phyloP scores from a whole-genome alignment of 2,888 invertebrate genomes.

The Tetropium fuscum region DNA sequence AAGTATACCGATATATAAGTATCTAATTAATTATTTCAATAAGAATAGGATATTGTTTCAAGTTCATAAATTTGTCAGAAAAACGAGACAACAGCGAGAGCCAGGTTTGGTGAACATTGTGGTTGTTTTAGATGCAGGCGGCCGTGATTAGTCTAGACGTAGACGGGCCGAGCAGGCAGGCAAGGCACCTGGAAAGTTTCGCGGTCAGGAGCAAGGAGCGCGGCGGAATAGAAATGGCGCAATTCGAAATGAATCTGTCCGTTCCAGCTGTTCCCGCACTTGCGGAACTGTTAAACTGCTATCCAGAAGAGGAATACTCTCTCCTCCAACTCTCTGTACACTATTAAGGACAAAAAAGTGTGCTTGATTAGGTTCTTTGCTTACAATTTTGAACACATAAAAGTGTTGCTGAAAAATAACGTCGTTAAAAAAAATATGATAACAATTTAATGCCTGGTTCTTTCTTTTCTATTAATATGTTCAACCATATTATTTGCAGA shows the following conservation, averaged over 20 bases:
- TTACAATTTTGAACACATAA: no score
- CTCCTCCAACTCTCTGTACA: not conserved
- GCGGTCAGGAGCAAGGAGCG: slow-evolving; percentile 64
- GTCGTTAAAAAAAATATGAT: no score
- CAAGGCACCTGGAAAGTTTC: slow-evolving; percentile 60
- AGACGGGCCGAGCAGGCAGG: slow-evolving; percentile 32
- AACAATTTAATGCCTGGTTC: no score
- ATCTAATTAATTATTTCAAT: no score
- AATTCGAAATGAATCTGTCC: slow-evolving; percentile 66
- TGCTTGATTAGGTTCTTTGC: no score
- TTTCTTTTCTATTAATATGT: no score
- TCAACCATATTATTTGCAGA: no score
- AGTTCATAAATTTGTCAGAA: no score
- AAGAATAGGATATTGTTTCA: no score
- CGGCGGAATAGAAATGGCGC: slow-evolving; percentile 58
- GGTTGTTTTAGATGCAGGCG: slow-evolving; percentile 54
- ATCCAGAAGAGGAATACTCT: slow-evolving; percentile 25
- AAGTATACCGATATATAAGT: no score
- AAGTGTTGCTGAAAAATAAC: no score
- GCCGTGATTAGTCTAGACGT: slow-evolving; percentile 61
- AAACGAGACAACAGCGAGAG: not conserved
- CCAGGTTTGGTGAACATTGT: slow-evolving; percentile 33
- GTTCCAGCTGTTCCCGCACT: slow-evolving; percentile 66
- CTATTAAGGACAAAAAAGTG: slow-evolving; percentile 7
- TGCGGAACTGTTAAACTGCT: slow-evolving; percentile 43